Evolutionary conservation across 1,140 invertebrate genomes (phyloP), one percentile per base, ranked within the genome.

Genomic region (Drosophila pseudoobscura): DNA sequence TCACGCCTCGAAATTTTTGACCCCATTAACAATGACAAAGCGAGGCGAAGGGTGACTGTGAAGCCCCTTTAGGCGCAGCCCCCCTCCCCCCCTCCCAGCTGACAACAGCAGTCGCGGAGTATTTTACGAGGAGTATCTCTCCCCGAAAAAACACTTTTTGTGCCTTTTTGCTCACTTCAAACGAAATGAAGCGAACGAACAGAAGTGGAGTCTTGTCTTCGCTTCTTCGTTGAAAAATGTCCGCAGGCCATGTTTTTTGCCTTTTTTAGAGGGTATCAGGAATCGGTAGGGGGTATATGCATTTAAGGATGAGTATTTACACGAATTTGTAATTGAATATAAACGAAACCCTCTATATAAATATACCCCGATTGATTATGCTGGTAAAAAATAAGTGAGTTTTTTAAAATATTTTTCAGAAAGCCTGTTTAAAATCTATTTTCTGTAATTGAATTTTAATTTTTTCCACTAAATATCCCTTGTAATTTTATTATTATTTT

Each of bases 121-220:
- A 24, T 24, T 24, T 24, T 24, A 24, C 60, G 24, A 45, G 29
- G n/a, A 66, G 72, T 57, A 26, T 53, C 29, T 61, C 72, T 66
- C 49, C 22, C 11, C 2, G 22, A 39, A 58, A 71, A 71, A 50
- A 65, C 61, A 75, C 1, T 39, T 39, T 2, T 13, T 39, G 29
- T 31, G 6, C 8, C 63, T 75, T 72, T 72, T 61, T 71, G 49
- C 62, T 66, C 61, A 76, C 73, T 73, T 76, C 73, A 76, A 76
- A 76, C 69, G 53, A 65, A 72, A 61, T 44, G 49, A 57, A 57
- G 41, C 50, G 41, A 43, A 24, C 13, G 35, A 39, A 39, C 35
- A 39, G 59, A 64, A 75, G 61, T 75, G 69, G 43, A 72, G 73
- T 65, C 72, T 35, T 52, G 73, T 65, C 72, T 35, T 52, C 3